phyloP scores from a whole-genome alignment of 2,113 vertebrate species.

The Australoheros scitulus region DNA sequence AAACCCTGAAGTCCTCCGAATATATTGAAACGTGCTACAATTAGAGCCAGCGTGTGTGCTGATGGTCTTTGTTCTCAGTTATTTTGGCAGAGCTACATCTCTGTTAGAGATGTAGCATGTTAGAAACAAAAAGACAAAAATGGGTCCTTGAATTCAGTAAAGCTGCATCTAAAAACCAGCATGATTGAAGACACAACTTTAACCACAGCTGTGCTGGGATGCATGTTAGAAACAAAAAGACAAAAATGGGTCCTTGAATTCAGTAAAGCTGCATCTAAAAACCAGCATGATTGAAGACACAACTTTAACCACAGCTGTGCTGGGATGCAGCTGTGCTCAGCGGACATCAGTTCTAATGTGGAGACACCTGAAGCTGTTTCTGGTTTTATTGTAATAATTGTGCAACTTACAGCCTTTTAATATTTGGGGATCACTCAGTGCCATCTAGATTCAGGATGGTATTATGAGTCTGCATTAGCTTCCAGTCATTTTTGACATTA shows the following conservation, averaged over 20 bases:
- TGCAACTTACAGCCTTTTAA: neutral
- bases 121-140: neutral
- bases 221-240: neutral
- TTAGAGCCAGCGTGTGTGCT: neutral
- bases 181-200: neutral
- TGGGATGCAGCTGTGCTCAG: neutral
- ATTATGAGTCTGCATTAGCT: neutral
- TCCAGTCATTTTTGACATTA: slow-evolving; percentile 1
- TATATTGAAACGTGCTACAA: slow-evolving; percentile 5
- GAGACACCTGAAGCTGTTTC: neutral
- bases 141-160: neutral
- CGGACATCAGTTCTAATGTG: neutral
- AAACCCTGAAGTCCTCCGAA: neutral
- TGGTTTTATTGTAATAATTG: slow-evolving; percentile 15
- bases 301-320: neutral
- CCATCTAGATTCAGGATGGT: neutral
- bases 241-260: neutral
- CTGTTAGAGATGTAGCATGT: too few species aligned
- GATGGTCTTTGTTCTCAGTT: neutral
- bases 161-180: neutral
- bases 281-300: neutral
- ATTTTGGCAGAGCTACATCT: neutral
- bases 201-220: neutral
- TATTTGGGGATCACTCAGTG: neutral
- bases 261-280: neutral